Percentiles rank a stretch among this genome's conserved stretches.
Conservation (phyloP, 2,888 invertebrate species). For the Drosophila robusta region DNA sequence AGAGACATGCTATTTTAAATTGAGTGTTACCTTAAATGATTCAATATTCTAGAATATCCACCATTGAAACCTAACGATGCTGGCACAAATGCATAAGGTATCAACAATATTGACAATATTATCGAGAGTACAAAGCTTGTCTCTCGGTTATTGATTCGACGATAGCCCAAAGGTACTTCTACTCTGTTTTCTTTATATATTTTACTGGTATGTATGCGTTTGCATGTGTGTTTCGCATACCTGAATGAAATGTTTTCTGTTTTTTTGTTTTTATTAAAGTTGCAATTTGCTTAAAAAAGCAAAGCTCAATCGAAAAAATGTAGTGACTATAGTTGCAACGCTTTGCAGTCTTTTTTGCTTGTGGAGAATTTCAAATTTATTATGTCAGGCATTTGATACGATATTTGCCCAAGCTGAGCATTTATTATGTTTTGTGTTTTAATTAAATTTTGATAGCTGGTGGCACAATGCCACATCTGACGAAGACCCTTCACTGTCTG, state of each 20-base stretch:
- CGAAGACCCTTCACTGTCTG: not conserved
- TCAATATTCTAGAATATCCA: no score
- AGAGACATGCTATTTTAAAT: no score
- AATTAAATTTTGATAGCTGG: conserved; percentile 60
- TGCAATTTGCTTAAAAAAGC: conserved; percentile 32
- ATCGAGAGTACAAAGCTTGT: not conserved
- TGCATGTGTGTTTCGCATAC: not conserved
- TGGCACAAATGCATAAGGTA: no score
- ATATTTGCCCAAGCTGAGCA: conserved; percentile 19
- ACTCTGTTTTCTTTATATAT: not conserved
- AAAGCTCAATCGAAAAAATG: conserved; percentile 3
- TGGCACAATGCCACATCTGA: conserved; percentile 17
- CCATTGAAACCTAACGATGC: no score
- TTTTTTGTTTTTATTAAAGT: conserved; percentile 13
- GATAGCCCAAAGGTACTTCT: no score
- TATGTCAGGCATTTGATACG: conserved; percentile 6
- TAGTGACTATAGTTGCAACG: not conserved
- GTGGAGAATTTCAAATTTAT: conserved; percentile 20
- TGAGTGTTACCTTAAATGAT: no score
- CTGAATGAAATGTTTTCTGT: not conserved
- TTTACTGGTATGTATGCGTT: not conserved
- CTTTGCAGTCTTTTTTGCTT: not conserved
- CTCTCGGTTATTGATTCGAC: no score
- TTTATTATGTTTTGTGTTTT: conserved; percentile 56
- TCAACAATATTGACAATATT: not conserved